Base-by-base conservation (phyloP, 2,113 vertebrate species). In the Neolamprologus sp. region DNA sequence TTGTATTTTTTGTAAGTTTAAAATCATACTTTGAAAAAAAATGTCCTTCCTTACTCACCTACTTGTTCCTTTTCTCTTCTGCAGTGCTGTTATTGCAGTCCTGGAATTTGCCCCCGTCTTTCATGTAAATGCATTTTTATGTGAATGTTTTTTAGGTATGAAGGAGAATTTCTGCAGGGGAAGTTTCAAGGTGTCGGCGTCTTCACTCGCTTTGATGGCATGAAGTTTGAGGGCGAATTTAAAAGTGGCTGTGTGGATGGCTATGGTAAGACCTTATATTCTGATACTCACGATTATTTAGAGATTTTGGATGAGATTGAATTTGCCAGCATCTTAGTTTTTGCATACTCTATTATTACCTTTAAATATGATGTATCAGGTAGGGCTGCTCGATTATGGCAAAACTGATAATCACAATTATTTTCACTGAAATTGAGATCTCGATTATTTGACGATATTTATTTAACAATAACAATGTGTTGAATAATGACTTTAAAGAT, bases 151-250 rank as follows among this genome's bases (percentile, higher is more conserved):
- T 54, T 3, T n/a, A 99, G 99, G 95, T 99, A 99, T 4, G 98
- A 99, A 92, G 99, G 99, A 2, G 98, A 99, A 88, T 99, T 99
- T 82, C 93, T 97, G 63, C 98, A 99, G 93, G 99, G 99, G 82
- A 99, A 99, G 92, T 99, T 99, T 90, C 98, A 97, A 2, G 98
- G 99, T 0, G 97, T 96, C 0, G 98, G 98, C 16, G 95, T 99
- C 94, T 99, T 99, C 95, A 97, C 97, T 82, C 97, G 97, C 85
- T 97, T 97, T 0, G 98, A 99, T 85, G 98, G 97, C 90, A 99
- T 98, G 98, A 99, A 96, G 91, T 99, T 98, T 75, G 98, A 99
- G 89, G 98, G 99, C 68, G 98, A 99, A 93, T 99, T 99, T 95
- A 99, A 97, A 96, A 96, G 97, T 45, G 98, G 99, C n/a, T 97